These are phyloP conservation scores for Campoletis sonorensis DNA, from an alignment of 1,140 invertebrate species.

Conservation along the genomic window DNA sequence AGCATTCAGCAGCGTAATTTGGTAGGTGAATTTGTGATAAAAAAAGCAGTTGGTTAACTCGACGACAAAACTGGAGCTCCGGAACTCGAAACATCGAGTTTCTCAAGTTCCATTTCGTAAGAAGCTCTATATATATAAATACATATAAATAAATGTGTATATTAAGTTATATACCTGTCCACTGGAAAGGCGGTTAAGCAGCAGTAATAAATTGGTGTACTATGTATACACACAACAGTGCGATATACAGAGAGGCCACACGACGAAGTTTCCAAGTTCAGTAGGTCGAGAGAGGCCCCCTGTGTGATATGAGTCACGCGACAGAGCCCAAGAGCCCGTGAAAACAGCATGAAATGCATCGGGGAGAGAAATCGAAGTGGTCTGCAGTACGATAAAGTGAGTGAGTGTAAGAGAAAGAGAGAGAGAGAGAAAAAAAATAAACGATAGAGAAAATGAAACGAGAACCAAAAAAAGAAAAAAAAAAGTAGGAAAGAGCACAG, in stretches of 20 bases:
- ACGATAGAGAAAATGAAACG: conserved; percentile 23
- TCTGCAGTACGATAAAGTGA: conserved; percentile 14
- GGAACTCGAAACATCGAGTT: neutral
- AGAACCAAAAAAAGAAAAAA: conserved; percentile 35
- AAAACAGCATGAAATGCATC: conserved; percentile 46
- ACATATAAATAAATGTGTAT: neutral
- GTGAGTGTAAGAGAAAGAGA: neutral
- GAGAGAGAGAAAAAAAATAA: conserved; percentile 34
- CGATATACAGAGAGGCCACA: conserved; percentile 2
- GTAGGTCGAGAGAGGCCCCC: conserved; percentile 39
- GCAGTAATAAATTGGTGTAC: conserved; percentile 39
- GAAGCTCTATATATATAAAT: neutral
- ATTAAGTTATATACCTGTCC: neutral
- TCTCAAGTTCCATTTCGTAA: neutral
- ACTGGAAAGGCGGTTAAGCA: conserved; percentile 26
- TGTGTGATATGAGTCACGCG: conserved; percentile 30
- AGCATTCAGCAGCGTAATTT: no score
- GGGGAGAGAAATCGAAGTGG: conserved; percentile 36
- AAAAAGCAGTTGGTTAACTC: neutral
- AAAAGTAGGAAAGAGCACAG: conserved; percentile 14
- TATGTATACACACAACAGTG: neutral
- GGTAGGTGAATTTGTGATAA: no score
- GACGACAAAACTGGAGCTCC: neutral
- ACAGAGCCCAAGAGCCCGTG: conserved; percentile 36
- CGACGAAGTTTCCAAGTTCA: conserved; percentile 43